Conservation (phyloP, 2,888 invertebrate genomes). For the Lissonota sp. region DNA sequence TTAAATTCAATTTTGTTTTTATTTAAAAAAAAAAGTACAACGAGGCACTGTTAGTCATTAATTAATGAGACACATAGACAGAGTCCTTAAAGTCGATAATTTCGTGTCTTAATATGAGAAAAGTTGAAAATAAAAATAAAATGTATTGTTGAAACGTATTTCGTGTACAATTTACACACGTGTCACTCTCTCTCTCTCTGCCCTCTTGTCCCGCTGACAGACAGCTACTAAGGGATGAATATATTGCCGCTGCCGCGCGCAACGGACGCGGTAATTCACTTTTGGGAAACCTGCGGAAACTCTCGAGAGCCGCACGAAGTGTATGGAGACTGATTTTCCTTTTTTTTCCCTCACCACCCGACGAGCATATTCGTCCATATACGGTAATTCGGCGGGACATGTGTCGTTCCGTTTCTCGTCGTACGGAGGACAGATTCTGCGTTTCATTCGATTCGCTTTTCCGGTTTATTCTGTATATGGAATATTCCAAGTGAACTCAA, state of each 20-base stretch:
- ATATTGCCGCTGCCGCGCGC: neutral
- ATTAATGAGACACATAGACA: no score
- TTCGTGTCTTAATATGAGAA: no score
- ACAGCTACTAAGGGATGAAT: no score
- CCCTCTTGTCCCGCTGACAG: no score
- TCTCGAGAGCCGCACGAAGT: neutral
- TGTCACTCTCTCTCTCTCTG: no score
- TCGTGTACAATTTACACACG: no score
- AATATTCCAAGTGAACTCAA: neutral
- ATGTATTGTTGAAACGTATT: no score
- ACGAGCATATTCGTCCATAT: slow-evolving; percentile 22
- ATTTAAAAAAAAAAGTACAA: no score
- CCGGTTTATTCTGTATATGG: slow-evolving; percentile 15
- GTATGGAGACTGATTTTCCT: neutral
- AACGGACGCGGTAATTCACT: slow-evolving; percentile 23
- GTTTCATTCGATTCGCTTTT: slow-evolving; percentile 54
- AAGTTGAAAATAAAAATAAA: no score
- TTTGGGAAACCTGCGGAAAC: slow-evolving; percentile 3
- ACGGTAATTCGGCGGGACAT: slow-evolving; percentile 40
- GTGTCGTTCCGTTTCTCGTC: slow-evolving; percentile 47
- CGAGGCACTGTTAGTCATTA: no score
- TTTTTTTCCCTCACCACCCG: neutral
- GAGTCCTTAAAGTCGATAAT: no score
- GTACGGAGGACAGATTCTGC: slow-evolving; percentile 23
- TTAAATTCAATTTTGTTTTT: no score